Base-by-base conservation (phyloP, 2,113 vertebrate species). In the human (Homo sapiens) region DNA sequence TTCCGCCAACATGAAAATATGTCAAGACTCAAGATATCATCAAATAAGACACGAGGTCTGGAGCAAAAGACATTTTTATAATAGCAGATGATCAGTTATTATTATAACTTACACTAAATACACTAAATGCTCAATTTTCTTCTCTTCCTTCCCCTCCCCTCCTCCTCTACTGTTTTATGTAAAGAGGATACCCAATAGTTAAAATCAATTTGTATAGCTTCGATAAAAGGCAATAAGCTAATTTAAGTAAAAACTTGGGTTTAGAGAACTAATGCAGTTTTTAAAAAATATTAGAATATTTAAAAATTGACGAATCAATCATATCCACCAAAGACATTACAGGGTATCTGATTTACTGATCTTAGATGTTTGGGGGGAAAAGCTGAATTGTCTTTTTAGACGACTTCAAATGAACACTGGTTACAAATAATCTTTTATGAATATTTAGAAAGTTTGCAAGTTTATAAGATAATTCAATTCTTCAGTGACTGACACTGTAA, bases 11-110 rank as follows among this genome's bases (percentile, higher is more conserved):
- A 23, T 55, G 20, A 97, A 97, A 97, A 70, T 35, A 81, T 76
- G 55, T 96, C 78, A 97, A 94, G 30, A 97, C 50, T 94, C 79
- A 95, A 95, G 25, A 89, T 82, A 91, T 96, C 11, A 92, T 35
- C 64, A 57, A 50, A 17, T 81, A 96, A 68, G 13, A 50, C 4
- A 55, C 20, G 82, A 14, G 52, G 43, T 84, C 38, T 94, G 30
- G 10, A 87, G 80, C 43, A 95, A 86, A 96, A 96, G 20, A 3
- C 50, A 48, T 94, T 93, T 97, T 95, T 87, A 86, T 23, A 80
- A 10, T 38, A 70, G 0, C 86, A 17, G 61, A 18, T 1, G 43
- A 27, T 66, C 11, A 7, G 8, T 76, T 57, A 90, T 96, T 97
- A 97, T 90, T 79, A 32, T 38, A 97, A 83, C 95, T 94, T 88